Conservation (phyloP, 2,113 vertebrate genomes). For the Antennarius striatus region DNA sequence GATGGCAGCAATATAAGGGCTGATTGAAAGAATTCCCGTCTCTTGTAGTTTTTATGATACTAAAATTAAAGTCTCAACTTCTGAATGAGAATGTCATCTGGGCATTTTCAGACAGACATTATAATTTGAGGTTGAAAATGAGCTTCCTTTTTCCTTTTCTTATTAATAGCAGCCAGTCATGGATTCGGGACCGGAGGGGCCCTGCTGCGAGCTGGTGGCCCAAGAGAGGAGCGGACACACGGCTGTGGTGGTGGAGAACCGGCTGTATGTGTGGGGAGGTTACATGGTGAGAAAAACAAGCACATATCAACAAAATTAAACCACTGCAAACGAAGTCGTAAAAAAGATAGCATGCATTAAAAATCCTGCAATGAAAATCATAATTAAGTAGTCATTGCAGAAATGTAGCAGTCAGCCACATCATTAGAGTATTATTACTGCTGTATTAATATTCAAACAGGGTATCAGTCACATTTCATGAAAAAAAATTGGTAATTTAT, state of each 20-base stretch:
- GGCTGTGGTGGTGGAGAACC: slow-evolving; percentile 85
- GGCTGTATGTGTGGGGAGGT: slow-evolving; percentile 92
- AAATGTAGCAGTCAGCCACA: no score
- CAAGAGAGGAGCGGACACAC: slow-evolving; percentile 94
- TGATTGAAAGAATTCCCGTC: no score
- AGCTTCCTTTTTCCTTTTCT: background rate
- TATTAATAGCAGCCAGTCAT: slow-evolving; percentile 41
- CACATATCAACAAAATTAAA: background rate
- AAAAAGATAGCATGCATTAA: background rate
- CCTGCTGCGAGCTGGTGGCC: slow-evolving; percentile 82
- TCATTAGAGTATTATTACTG: no score
- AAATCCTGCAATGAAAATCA: no score
- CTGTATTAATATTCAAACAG: no score
- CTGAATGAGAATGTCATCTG: background rate
- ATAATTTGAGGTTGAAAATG: slow-evolving; percentile 1
- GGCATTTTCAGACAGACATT: slow-evolving; percentile 16
- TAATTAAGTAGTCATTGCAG: no score
- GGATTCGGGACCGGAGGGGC: slow-evolving; percentile 61
- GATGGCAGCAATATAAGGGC: no score
- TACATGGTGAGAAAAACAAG: slow-evolving; percentile 86
- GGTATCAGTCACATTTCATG: no score
- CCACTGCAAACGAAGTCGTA: no score
- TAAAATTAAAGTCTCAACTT: no score
- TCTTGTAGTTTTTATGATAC: background rate
- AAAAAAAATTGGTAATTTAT: no score